Base-by-base conservation (phyloP, 2,797 vertebrate genomes). In the Enoplosus armatus region DNA sequence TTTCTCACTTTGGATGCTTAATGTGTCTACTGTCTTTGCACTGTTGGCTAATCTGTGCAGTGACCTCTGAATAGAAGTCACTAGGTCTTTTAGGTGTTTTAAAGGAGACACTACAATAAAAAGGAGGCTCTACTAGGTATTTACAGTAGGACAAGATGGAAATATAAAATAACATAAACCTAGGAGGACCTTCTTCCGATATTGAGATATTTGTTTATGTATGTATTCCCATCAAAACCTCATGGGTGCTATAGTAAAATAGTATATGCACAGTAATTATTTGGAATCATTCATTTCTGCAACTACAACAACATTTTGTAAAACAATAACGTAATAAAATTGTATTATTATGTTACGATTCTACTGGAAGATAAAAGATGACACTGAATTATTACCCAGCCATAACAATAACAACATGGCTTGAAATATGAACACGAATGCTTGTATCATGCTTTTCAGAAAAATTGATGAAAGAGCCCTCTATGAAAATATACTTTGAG, bases 31-130 rank as follows among this genome's bases (percentile, higher is more conserved):
- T 64, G 24, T 75, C 27, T 62, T 77, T 41, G n/a, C 53, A 43
- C 48, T 61, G 22, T 48, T 55, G 20, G 33, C 51, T 60, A 26
- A 71, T 54, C 33, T 62, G 71, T 50, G 62, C 67, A 75, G 59
- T 72, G 67, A 84, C 68, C 73, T 70, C 48, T 77, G 29, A 80
- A 72, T 35, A 83, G 65, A 66, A 84, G 43, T 47, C 62, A 75
- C 41, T 60, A 18, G 35, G 51, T 33, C 20, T 71, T 70, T n/a
- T n/a, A n/a, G n/a, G 12, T 55, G 47, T 67, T 27, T 58, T 35
- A 41, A 79, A 61, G 55, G 27, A 72, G 47, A 20, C 26, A 56
- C 14, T n/a, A n/a, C n/a, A n/a, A n/a, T n/a, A n/a, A n/a, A n/a
- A n/a, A n/a, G n/a, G n/a, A n/a, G 41, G 50, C 33, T 68, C 33